Evolutionary conservation across 1,140 invertebrate genomes (phyloP), one percentile per base, ranked within the genome.

Genomic region (Sycobia sp.): DNA sequence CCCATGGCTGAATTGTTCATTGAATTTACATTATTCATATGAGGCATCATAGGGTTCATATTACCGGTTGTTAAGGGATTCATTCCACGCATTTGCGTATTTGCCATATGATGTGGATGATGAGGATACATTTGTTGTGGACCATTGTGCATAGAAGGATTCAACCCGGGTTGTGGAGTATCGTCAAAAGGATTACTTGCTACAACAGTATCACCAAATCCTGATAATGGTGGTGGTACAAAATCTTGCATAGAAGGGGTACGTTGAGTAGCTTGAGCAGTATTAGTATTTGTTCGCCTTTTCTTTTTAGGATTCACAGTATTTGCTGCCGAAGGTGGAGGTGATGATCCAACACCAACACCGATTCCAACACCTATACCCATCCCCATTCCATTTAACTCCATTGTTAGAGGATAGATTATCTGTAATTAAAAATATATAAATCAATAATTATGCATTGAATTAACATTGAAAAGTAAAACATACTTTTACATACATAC

Each of bases 101-200:
- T 85, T 70, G 86, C 86, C 86, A 90, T 88, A 65, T 85, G 82
- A 70, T 87, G 88, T 65, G 83, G 79, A 63, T 84, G 79, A 65
- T 81, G 80, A 2, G 76, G 71, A 69, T 82, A 81, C 77, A 84
- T 83, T 56, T 83, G 83, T 2, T 77, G 77, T 22, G 79, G 77
- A 13, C 85, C 84, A 78, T 86, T 85, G 75, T 86, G 74, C 80
- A 89, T 54, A 16, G 41, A 88, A 41, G 84, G 84, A 67, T 70
- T 85, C 76, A 80, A 84, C 70, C 82, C 82, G 77, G 76, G 84
- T 80, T 69, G 86, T 72, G 93, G 92, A 11, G 90, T 92, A 73
- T 98, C 95, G 81, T 98, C 95, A 81, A 98, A 97, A 25, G 95
- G 95, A 83, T 97, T 97, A 56, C 92, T 95, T 34, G 94, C 95